These are phyloP conservation scores for Gymnarchus niloticus DNA, from an alignment of 2,113 vertebrate species.

Conservation along the genomic window DNA sequence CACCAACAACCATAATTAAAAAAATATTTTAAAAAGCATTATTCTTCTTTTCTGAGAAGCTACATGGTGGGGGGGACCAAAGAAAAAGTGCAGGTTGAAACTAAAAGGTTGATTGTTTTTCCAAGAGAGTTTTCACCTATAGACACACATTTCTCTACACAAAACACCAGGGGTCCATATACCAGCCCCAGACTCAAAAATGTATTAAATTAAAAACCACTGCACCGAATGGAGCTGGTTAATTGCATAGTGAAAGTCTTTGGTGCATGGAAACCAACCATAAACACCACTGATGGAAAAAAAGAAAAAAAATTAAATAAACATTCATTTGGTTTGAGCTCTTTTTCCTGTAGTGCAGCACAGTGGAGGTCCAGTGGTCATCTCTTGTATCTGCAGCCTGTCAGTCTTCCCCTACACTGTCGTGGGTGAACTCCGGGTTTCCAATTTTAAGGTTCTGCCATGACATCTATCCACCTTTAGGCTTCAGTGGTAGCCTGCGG, in stretches of 20 bases:
- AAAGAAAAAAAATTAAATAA: slow-evolving; percentile 44
- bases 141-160: neutral
- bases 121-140: neutral
- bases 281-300: slow-evolving; percentile 30
- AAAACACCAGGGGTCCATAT: neutral
- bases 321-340: slow-evolving; percentile 70
- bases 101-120: neutral
- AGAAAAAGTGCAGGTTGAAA: neutral
- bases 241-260: slow-evolving; percentile 30
- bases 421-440: slow-evolving; percentile 36
- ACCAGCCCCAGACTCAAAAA: neutral
- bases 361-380: slow-evolving; percentile 70
- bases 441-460: neutral
- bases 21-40: neutral
- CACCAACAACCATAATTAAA: slow-evolving; percentile 16
- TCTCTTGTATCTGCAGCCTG: slow-evolving; percentile 45
- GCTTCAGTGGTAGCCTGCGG: slow-evolving; percentile 88
- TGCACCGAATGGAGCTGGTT: neutral
- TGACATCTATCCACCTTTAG: slow-evolving; percentile 44
- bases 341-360: slow-evolving; percentile 59
- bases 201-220: neutral
- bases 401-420: slow-evolving; percentile 51
- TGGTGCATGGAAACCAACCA: slow-evolving; percentile 43
- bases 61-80: neutral
- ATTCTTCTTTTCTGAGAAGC: neutral